Percentiles rank a stretch among this genome's conserved stretches.
Evolutionary conservation across 2,888 invertebrate species (phyloP).

Genomic region (Ptycholaimellus sp.): DNA sequence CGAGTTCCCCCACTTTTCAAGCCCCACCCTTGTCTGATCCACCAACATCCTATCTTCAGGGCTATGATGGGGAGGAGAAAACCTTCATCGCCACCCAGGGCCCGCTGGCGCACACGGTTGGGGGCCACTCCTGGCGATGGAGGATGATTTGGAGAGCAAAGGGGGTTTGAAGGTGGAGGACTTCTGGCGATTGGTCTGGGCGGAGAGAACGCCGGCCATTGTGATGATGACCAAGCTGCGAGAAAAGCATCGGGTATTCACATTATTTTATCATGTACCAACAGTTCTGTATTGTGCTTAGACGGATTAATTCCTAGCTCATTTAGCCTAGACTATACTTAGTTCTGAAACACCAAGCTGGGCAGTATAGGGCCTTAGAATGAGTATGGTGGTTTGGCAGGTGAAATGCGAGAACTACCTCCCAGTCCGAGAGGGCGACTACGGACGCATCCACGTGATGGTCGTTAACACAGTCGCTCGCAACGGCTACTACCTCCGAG

Average conservation of each 20-base stretch:
- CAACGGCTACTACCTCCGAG: conserved; percentile 36
- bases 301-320: not conserved
- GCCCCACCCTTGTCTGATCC: too few relatives aligned
- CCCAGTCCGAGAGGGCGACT: conserved; percentile 33
- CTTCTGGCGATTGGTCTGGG: conserved; percentile 42
- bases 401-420: conserved; percentile 70
- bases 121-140: conserved; percentile 59
- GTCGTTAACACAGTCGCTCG: conserved; percentile 31
- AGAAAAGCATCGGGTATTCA: conserved; percentile 39
- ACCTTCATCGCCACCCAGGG: conserved; percentile 79
- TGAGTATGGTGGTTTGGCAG: conserved; percentile 32
- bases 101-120: conserved; percentile 58
- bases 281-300: not conserved
- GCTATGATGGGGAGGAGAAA: conserved; percentile 59
- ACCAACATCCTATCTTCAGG: conserved; percentile 24
- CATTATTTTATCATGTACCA: conserved; percentile 1
- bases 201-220: conserved; percentile 37
- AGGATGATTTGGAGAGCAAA: not conserved
- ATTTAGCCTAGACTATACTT: too few relatives aligned
- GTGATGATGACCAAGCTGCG: conserved; percentile 73
- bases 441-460: conserved; percentile 34
- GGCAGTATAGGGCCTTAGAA: not conserved
- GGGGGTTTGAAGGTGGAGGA: too few relatives aligned
- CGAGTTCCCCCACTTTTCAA: conserved; percentile 36
- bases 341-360: not conserved